These are phyloP conservation scores for Leptosomus discolor DNA, from an alignment of 2,113 vertebrate species.

Conservation along the genomic window DNA sequence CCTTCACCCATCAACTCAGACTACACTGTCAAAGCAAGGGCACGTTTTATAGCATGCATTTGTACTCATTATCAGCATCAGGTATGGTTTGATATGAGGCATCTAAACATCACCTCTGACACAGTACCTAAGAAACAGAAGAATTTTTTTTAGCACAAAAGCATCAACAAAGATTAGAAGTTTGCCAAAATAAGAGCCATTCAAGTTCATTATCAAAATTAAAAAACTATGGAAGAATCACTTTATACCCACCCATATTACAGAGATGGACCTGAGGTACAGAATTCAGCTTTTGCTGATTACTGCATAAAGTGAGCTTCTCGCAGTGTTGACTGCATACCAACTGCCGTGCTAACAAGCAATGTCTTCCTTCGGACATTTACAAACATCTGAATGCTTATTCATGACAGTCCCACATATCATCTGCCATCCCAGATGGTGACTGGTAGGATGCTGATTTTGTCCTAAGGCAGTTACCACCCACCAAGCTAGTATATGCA, in stretches of 20 bases:
- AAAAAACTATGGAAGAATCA: neutral
- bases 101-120: neutral
- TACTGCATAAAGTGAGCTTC: neutral
- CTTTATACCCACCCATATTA: neutral
- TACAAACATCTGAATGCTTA: conserved; percentile 64
- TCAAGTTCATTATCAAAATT: neutral
- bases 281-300: neutral
- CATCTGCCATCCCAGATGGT: conserved; percentile 63
- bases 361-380: conserved; percentile 48
- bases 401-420: conserved; percentile 60
- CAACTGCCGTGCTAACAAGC: conserved; percentile 24
- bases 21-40: neutral
- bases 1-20: neutral
- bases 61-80: neutral
- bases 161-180: neutral
- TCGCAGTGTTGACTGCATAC: neutral
- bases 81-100: neutral
- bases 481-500: conserved; percentile 48
- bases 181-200: neutral
- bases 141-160: neutral
- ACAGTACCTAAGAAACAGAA: neutral
- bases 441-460: conserved; percentile 65
- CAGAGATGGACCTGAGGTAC: neutral
- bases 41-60: neutral
- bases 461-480: conserved; percentile 59